Evolutionary conservation across 2,888 invertebrate species (phyloP).

Genomic region (Elaeidobius kamerunicus): DNA sequence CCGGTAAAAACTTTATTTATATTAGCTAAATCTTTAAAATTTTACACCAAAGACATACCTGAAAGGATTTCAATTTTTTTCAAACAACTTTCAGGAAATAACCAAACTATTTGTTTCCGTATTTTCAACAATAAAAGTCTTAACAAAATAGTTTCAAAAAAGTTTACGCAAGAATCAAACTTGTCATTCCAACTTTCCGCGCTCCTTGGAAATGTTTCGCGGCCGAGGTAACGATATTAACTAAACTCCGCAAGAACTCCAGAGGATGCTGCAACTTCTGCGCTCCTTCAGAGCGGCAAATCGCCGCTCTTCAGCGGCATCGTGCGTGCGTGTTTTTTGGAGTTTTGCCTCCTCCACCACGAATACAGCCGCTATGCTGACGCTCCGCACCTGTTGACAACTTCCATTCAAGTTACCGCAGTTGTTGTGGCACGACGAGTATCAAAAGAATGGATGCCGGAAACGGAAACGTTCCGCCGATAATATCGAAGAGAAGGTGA

Average conservation of each 20-base stretch:
- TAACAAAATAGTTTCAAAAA: background rate
- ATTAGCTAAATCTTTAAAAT: no score
- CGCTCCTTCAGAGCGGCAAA: slow-evolving; percentile 26
- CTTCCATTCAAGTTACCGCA: slow-evolving; percentile 21
- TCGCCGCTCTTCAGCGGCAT: slow-evolving; percentile 17
- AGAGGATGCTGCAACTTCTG: slow-evolving; percentile 24
- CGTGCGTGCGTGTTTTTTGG: slow-evolving; percentile 22
- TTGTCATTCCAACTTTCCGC: background rate
- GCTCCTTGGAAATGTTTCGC: slow-evolving; percentile 19
- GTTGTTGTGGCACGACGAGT: slow-evolving; percentile 8
- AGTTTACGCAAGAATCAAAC: background rate
- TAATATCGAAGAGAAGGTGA: slow-evolving; percentile 18
- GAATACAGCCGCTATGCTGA: no score
- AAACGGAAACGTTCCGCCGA: slow-evolving; percentile 18
- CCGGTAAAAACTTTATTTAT: no score
- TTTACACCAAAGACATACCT: no score
- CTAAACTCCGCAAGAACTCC: slow-evolving; percentile 26
- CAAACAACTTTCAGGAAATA: no score
- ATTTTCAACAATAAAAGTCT: background rate
- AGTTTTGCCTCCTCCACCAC: background rate
- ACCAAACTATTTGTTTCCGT: no score
- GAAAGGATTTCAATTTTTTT: background rate
- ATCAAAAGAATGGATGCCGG: slow-evolving; percentile 15
- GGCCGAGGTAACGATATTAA: slow-evolving; percentile 25
- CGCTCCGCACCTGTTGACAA: slow-evolving; percentile 24